These are phyloP conservation scores for Cephalophus harveyi DNA, from an alignment of 2,113 vertebrate species.

Conservation along the genomic window DNA sequence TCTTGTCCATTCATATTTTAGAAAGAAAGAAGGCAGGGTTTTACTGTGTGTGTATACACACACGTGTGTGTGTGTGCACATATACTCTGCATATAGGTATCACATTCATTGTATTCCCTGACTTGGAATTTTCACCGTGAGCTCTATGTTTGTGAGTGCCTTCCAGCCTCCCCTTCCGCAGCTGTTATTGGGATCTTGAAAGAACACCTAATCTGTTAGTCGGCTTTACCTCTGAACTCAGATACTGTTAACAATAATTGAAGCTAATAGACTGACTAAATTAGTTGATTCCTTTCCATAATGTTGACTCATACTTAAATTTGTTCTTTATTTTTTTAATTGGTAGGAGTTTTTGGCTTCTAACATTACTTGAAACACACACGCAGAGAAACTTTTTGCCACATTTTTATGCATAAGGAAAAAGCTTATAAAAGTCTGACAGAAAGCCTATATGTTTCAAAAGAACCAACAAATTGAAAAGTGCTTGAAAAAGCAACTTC, in stretches of 20 bases:
- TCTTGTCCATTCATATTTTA: background rate
- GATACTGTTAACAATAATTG: background rate
- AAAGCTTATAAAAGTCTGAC: slow-evolving; percentile 41
- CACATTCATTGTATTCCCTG: background rate
- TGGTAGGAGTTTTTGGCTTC: background rate
- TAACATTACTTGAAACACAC: background rate
- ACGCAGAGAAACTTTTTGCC: background rate
- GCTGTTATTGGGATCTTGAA: background rate
- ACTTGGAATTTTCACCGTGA: background rate
- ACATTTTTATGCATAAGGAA: slow-evolving; percentile 26
- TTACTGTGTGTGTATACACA: background rate
- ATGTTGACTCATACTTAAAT: background rate
- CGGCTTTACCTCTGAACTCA: background rate
- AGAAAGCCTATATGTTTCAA: slow-evolving; percentile 35
- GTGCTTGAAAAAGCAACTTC: slow-evolving; percentile 27
- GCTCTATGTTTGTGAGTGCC: background rate
- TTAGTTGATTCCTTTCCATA: background rate
- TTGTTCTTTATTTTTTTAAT: background rate
- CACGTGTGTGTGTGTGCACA: background rate
- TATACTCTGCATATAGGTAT: background rate
- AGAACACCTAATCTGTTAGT: background rate
- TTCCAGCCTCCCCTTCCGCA: background rate
- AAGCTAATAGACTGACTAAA: background rate
- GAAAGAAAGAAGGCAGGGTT: background rate
- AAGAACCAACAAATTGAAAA: slow-evolving; percentile 58